phyloP scores from a whole-genome alignment of 2,113 vertebrate genomes.

The Callipepla californica region DNA sequence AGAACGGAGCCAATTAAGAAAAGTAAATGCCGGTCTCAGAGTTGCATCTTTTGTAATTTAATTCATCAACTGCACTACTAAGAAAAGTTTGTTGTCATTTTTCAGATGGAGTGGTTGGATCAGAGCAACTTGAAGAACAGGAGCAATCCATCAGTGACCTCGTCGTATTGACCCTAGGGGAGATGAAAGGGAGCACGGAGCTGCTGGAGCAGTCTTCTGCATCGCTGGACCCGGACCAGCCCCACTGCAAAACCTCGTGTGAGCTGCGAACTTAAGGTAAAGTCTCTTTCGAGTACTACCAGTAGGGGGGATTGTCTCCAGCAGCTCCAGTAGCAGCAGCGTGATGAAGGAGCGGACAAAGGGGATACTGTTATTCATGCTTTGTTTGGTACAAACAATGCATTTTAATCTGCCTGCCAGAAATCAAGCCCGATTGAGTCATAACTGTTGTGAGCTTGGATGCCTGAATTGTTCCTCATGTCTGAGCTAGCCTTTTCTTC shows the following conservation, averaged over 20 bases:
- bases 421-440: slow-evolving; percentile 35
- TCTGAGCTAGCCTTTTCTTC: slow-evolving; percentile 28
- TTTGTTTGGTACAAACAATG: slow-evolving; percentile 27
- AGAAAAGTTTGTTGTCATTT: neutral
- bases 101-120: neutral
- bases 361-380: neutral
- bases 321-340: neutral
- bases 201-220: neutral
- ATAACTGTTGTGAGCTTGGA: neutral
- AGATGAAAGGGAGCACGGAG: neutral
- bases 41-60: neutral
- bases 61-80: neutral
- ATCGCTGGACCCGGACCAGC: neutral
- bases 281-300: neutral
- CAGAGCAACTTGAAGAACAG: neutral
- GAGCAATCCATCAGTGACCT: neutral
- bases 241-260: neutral
- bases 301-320: neutral
- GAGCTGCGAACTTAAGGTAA: neutral
- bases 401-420: slow-evolving; percentile 38
- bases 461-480: slow-evolving; percentile 19
- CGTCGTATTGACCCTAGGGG: neutral
- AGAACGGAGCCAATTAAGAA: neutral
- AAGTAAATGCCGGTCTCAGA: neutral
- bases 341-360: neutral